Percentiles rank a stretch among this genome's conserved stretches.
Evolutionary conservation across 2,797 vertebrate genomes (phyloP).

Genomic region (Microcaecilia unicolor): DNA sequence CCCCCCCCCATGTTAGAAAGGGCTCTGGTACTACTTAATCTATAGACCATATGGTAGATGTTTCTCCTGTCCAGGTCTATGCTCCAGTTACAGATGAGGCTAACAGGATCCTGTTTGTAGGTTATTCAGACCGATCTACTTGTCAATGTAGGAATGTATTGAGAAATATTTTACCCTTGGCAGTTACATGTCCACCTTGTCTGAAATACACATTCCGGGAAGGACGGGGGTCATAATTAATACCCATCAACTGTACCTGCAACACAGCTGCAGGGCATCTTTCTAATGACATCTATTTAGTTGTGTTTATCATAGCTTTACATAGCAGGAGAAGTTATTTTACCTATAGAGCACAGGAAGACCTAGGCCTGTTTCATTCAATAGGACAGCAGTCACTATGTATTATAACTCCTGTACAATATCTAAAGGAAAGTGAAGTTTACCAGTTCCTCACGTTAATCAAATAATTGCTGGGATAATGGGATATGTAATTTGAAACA

Average conservation of each 20-base stretch:
- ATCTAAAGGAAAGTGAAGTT: too few relatives aligned
- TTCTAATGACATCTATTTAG: too few relatives aligned
- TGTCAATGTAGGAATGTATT: neutral
- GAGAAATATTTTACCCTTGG: neutral
- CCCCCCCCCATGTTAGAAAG: neutral
- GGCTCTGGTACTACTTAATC: neutral
- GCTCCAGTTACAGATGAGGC: neutral
- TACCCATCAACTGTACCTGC: too few relatives aligned
- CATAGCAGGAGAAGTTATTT: too few relatives aligned
- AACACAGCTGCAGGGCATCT: too few relatives aligned
- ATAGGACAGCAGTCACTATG: neutral
- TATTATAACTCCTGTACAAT: neutral
- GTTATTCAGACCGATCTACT: neutral
- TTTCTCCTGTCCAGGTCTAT: slow-evolving; percentile 1
- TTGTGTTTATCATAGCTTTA: too few relatives aligned
- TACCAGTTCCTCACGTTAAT: too few relatives aligned
- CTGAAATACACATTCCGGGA: neutral
- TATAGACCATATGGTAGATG: neutral
- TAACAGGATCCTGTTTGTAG: neutral
- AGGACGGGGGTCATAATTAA: too few relatives aligned
- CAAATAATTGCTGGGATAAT: too few relatives aligned
- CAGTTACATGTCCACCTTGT: neutral
- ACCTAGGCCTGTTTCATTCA: too few relatives aligned
- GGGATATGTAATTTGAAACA: too few relatives aligned
- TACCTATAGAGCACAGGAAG: too few relatives aligned